Conservation (phyloP, 2,797 vertebrate species). For the Brachyrhaphis roseni region DNA sequence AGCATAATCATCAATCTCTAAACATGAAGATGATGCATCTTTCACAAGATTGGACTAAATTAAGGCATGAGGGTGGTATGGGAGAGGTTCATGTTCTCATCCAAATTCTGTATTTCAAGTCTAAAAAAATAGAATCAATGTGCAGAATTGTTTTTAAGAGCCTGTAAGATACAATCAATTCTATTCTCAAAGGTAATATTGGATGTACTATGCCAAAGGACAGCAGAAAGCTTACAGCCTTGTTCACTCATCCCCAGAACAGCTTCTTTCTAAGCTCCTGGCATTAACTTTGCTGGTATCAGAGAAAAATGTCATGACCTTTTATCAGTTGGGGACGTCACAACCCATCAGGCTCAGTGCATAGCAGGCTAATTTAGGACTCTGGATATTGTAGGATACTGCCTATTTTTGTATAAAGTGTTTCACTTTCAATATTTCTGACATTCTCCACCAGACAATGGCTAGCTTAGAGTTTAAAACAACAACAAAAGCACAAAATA, state of each 20-base stretch:
- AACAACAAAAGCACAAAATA: conserved; percentile 35
- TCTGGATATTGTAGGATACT: conserved; percentile 17
- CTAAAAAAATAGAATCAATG: conserved; percentile 18
- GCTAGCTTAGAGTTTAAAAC: conserved; percentile 20
- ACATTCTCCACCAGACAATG: conserved; percentile 1
- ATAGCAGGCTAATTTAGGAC: conserved; percentile 30
- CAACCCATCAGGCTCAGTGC: conserved; percentile 37
- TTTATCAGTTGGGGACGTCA: conserved; percentile 31
- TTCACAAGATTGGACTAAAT: conserved; percentile 46
- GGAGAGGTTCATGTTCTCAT: conserved; percentile 32
- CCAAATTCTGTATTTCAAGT: conserved; percentile 38
- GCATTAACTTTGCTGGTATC: conserved; percentile 49
- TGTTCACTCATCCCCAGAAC: conserved; percentile 52
- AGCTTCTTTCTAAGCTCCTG: conserved; percentile 60
- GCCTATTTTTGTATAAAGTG: conserved; percentile 27
- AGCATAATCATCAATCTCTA: conserved; percentile 36
- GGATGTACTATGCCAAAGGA: conserved; percentile 34
- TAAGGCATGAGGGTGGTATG: conserved; percentile 19
- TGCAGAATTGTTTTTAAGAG: conserved; percentile 38
- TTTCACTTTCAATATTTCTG: conserved; percentile 37
- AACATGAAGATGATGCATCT: conserved; percentile 53
- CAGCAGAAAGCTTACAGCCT: conserved; percentile 50
- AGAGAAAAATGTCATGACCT: conserved; percentile 26
- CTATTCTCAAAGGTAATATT: conserved; percentile 36
- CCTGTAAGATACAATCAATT: conserved; percentile 40